phyloP scores from a whole-genome alignment of 1,140 invertebrate genomes.

The Brachionus manjavacas region DNA sequence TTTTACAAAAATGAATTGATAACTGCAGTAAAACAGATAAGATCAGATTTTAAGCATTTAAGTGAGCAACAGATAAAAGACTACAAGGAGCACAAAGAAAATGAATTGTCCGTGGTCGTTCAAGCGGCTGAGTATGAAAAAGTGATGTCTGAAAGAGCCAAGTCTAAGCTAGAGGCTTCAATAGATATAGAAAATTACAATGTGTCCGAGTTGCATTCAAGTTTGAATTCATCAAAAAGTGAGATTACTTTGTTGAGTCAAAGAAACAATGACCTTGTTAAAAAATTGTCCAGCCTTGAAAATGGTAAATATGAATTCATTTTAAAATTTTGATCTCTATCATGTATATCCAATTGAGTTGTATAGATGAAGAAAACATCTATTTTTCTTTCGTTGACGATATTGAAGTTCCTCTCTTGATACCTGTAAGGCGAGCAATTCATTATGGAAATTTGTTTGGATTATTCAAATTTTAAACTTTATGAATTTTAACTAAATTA shows the following conservation, averaged over 20 bases:
- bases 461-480: too few relatives aligned
- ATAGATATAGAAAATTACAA: not conserved
- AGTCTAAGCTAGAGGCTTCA: not conserved
- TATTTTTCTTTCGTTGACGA: too few relatives aligned
- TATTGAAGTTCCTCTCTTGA: too few relatives aligned
- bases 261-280: not conserved
- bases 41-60: not conserved
- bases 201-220: not conserved
- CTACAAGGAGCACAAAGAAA: conserved; percentile 19
- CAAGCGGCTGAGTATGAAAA: conserved; percentile 34
- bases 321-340: not conserved
- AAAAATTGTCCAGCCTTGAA: conserved; percentile 17
- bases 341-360: too few relatives aligned
- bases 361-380: too few relatives aligned
- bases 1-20: conserved; percentile 37
- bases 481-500: too few relatives aligned
- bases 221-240: not conserved
- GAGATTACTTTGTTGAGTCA: not conserved
- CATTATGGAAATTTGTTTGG: too few relatives aligned
- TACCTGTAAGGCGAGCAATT: too few relatives aligned
- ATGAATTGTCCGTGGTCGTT: not conserved
- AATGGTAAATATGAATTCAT: not conserved
- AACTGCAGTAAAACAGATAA: conserved; percentile 22
- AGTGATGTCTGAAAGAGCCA: conserved; percentile 7
- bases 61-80: conserved; percentile 21